phyloP scores from a whole-genome alignment of 1,140 invertebrate genomes.

The Odontomachus brunneus region DNA sequence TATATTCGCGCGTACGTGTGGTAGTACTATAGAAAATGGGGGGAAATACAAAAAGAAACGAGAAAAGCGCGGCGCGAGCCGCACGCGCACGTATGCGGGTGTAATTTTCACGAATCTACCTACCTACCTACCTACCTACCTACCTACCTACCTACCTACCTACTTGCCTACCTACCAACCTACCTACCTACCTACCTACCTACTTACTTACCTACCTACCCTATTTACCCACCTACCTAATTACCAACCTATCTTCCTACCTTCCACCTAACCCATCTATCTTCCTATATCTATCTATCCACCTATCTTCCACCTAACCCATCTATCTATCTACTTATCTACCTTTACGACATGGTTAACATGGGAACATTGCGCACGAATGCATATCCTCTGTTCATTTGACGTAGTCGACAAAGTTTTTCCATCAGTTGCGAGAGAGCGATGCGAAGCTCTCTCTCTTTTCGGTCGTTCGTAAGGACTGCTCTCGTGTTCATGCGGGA shows the following conservation, averaged over 20 bases:
- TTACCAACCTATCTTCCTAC: too few species aligned
- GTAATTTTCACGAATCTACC: slow-evolving; percentile 50
- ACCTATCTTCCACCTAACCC: too few species aligned
- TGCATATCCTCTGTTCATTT: slow-evolving; percentile 83
- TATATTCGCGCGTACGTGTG: slow-evolving; percentile 39
- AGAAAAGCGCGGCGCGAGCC: slow-evolving; percentile 12
- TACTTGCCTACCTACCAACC: not conserved
- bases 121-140: too few species aligned
- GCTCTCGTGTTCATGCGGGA: slow-evolving; percentile 3
- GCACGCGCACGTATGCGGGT: slow-evolving; percentile 9
- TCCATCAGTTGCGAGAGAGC: slow-evolving; percentile 66
- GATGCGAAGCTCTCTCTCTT: not conserved
- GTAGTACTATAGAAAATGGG: slow-evolving; percentile 26
- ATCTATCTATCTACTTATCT: not conserved
- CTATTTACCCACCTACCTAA: too few species aligned
- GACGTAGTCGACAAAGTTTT: slow-evolving; percentile 75
- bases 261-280: too few species aligned
- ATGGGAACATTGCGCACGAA: slow-evolving; percentile 82
- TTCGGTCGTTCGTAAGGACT: slow-evolving; percentile 25
- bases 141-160: too few species aligned
- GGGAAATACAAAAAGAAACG: slow-evolving; percentile 19
- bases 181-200: not conserved
- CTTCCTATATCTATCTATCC: too few species aligned
- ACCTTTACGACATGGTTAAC: slow-evolving; percentile 76
- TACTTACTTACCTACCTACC: too few species aligned